Evolutionary conservation across 2,797 vertebrate genomes (phyloP), one percentile per base, ranked within the genome.

Genomic region (Typhlichthys eigenmanni): DNA sequence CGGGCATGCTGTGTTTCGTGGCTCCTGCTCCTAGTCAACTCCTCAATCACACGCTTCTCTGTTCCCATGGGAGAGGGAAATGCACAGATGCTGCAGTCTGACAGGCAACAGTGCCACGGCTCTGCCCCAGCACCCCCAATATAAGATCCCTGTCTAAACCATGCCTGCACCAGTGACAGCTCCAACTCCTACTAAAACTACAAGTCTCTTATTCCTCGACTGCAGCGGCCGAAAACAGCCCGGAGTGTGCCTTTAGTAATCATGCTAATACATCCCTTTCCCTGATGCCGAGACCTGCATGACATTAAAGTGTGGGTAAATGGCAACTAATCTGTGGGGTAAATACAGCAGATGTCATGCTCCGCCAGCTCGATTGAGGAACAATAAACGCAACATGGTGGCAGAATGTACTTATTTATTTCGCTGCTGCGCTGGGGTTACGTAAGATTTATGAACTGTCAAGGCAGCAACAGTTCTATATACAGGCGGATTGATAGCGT

Each of bases 401-500:
- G 52, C n/a, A 57, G 72, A 83, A 43, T 43, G 38, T 43, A 43
- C 38, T 43, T 43, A 9, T 8, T 81, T 87, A 62, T 87, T 77
- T 78, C 14, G 80, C 80, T 79, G 85, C 81, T 79, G 85, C 81
- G 76, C 75, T 66, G 72, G 76, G 76, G 85, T 86, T 85, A 81
- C 75, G 58, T 80, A 75, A 79, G 83, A 90, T 90, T 89, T 89
- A 88, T 87, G 84, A 79, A 86, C 80, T 76, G 76, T 79, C 83
- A 73, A 6, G 66, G 70, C 1, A 58, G 78, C 79, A 86, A 80
- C 81, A 80, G 78, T 86, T 84, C 79, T 9, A 43, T 62, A 75
- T 68, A 72, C 73, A 64, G 69, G 64, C 73, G 83, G 84, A 87
- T 87, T 90, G 87, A 91, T 89, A 74, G 79, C 17, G 17, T 81